These are phyloP conservation scores for Todus mexicanus DNA, from an alignment of 2,797 vertebrate species.

Conservation along the genomic window DNA sequence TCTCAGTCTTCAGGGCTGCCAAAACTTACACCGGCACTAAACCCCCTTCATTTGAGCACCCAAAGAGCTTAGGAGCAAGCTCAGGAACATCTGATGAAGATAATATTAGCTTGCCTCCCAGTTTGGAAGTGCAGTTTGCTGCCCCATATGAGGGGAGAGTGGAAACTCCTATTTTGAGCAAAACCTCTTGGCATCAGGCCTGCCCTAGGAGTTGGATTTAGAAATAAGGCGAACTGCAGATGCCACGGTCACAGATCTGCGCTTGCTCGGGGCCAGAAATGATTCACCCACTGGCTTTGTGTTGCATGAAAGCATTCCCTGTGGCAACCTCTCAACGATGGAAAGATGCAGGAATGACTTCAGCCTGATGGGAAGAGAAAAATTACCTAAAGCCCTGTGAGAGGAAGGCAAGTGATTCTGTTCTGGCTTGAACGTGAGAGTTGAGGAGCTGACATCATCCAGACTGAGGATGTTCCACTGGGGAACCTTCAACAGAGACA, in stretches of 20 bases:
- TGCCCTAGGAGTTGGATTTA: background rate
- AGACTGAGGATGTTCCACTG: background rate
- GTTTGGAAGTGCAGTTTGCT: conserved; percentile 36
- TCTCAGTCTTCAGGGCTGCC: background rate
- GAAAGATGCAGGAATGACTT: background rate
- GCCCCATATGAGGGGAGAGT: background rate
- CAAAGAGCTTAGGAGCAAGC: background rate
- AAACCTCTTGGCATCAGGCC: background rate
- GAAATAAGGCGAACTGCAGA: conserved; percentile 15
- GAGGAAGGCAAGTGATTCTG: background rate
- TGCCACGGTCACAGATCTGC: background rate
- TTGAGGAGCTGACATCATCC: background rate
- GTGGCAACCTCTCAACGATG: background rate
- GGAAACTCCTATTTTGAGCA: conserved; percentile 53
- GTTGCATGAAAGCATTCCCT: background rate
- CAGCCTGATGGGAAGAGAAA: background rate
- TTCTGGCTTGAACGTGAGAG: background rate
- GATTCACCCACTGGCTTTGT: background rate
- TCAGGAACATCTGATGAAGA: background rate
- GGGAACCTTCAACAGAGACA: background rate
- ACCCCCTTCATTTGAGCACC: background rate
- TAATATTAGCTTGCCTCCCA: conserved; percentile 1
- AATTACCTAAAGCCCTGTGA: background rate
- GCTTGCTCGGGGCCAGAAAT: background rate
- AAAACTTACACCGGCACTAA: background rate